Base-by-base conservation (phyloP, 2,888 invertebrate genomes). In the Acanthacorydalis orientalis region DNA sequence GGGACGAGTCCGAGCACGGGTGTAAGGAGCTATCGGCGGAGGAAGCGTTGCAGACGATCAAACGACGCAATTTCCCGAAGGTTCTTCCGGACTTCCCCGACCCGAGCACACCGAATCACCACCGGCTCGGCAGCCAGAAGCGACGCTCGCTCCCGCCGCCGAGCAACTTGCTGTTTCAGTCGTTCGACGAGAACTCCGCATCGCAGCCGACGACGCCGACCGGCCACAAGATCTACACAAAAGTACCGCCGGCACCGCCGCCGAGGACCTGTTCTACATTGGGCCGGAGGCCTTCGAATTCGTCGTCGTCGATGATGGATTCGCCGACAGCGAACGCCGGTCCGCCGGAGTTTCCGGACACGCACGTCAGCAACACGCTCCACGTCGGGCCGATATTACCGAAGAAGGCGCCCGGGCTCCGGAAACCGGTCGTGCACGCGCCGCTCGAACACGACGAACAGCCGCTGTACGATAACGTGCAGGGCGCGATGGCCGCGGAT, bases 21-120 rank as follows among this genome's bases (percentile, higher is more conserved):
- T 52, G 61, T 48, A 56, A 62, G 11, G 64, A 69, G 4, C 61
- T 65, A 11, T 76, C 77, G 7, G 74, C 80, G 1, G 82, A 80
- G 57, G 83, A 86, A 60, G 78, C 85, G 1, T 60, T 87, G 46
- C 68, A 75, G 51, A 78, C 80, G 33, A 82, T 88, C 40, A 80
- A 83, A 61, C 72, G 81, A 49, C 69, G 84, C 54, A 88, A 87
- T 60, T 88, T 80, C 59, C 88, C 88, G 0, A 88, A 88, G 70
- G 88, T 88, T 1, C 61, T 88, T 33, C 88, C 88, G n/a, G 86
- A 86, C 62, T 75, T 82, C 55, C 77, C 78, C 1, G 69, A 55
- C 37, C 34, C 47, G n/a, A 53, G 55, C 11, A 57, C 57, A 11
- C 56, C 64, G 48, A 61, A 62, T 51, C 57, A 59, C 9, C 53